Evolutionary conservation across 2,797 vertebrate species (phyloP).

Genomic region (Cercopithecus diana): DNA sequence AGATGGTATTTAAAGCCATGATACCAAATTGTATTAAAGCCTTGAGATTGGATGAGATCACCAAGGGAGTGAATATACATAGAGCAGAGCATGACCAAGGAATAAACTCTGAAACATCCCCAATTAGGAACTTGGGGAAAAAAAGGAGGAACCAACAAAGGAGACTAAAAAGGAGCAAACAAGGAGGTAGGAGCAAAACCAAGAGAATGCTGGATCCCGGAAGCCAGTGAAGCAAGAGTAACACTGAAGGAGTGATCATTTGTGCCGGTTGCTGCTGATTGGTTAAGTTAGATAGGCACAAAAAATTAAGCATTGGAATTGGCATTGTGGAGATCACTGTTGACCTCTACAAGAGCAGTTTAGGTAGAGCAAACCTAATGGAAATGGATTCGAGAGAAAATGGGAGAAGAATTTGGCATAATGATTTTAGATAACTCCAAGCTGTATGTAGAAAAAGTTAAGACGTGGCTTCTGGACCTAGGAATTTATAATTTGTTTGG

Average conservation of each 20-base stretch:
- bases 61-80: not conserved
- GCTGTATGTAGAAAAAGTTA: not conserved
- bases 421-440: not conserved
- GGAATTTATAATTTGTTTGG: not conserved
- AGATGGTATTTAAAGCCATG: not conserved
- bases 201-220: not conserved
- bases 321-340: not conserved
- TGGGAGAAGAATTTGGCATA: not conserved
- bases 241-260: not conserved
- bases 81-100: not conserved
- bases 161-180: not conserved
- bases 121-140: not conserved
- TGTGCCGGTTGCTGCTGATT: not conserved
- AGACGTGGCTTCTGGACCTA: not conserved
- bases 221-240: not conserved
- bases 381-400: conserved; percentile 23
- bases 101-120: not conserved
- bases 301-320: not conserved
- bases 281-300: not conserved
- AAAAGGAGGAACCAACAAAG: not conserved
- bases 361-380: not conserved
- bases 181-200: not conserved
- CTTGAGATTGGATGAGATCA: not conserved
- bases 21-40: not conserved
- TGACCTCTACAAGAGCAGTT: not conserved